These are phyloP conservation scores for Vombatus ursinus DNA, from an alignment of 2,113 vertebrate species.

Conservation along the genomic window DNA sequence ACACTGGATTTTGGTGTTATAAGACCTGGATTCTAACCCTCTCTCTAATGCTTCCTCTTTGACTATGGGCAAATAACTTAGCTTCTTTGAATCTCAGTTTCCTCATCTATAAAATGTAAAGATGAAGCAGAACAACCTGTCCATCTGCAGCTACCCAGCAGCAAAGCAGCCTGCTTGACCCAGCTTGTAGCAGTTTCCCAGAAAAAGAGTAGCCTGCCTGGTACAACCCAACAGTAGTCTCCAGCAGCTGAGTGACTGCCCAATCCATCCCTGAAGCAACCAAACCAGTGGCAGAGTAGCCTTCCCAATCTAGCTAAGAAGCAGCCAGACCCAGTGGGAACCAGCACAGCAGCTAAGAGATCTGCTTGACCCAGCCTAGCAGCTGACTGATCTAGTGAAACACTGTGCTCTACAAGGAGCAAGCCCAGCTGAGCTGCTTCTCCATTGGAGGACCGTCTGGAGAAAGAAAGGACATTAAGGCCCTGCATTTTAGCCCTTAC, in stretches of 20 bases:
- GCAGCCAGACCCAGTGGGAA: not conserved
- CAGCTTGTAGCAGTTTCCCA: not conserved
- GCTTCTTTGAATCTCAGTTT: not conserved
- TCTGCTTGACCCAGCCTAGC: not conserved
- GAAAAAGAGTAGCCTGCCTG: not conserved
- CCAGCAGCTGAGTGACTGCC: not conserved
- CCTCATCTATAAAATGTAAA: not conserved
- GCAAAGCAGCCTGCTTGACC: not conserved
- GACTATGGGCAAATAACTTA: not conserved
- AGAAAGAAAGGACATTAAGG: not conserved
- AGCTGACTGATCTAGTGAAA: not conserved
- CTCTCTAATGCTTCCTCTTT: not conserved
- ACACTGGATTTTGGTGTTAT: not conserved
- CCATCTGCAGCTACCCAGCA: not conserved
- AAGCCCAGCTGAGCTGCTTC: not conserved
- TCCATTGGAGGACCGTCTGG: not conserved
- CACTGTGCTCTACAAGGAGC: not conserved
- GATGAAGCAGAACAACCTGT: not conserved
- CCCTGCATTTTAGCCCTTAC: not conserved
- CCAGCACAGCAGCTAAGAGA: not conserved
- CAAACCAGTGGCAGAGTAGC: not conserved
- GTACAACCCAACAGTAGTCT: not conserved
- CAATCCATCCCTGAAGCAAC: not conserved
- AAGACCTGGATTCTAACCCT: not conserved
- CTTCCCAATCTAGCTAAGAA: not conserved